Evolutionary conservation across 2,113 vertebrate genomes (phyloP), one percentile per base, ranked within the genome.

Genomic region (Lophochroa leadbeateri): DNA sequence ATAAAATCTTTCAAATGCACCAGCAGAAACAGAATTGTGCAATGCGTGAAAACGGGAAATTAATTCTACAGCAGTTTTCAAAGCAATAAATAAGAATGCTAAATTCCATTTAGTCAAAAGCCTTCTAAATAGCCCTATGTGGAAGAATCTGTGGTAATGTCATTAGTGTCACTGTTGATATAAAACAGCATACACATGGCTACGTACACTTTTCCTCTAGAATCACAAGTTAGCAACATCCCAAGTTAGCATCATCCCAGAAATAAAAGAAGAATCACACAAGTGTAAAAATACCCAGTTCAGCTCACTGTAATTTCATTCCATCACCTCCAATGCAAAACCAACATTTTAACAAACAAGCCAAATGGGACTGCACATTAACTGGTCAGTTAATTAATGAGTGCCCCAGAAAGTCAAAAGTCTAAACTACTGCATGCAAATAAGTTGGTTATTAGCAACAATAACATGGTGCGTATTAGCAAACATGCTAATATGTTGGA

Each of bases 131-230:
- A 81, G 69, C 44, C 49, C 67, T 67, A 82, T 17, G 63, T 58
- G 33, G 68, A 94, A 82, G 68, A 87, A 94, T 86, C 43, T 72
- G 24, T 27, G 17, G 17, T 89, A 93, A 91, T 63, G 55, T 79
- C 92, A 43, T 85, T 86, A 94, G 86, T 81, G 92, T 72, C 92
- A 84, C 50, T 92, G 46, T 69, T 90, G 94, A 92, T 82, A 85
- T n/a, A 82, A 88, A 91, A 13, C 75, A 83, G 44, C 47, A 65
- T 83, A 82, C 37, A 53, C 49, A 74, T 10, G 15, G 70, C 80
- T 79, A 74, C 55, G 70, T n/a, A 77, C 7, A 20, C n/a, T 81
- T 9, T 39, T 88, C 46, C 44, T 57, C 50, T 67, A 58, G 53
- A 89, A 89, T 67, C 46, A 80, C n/a, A 90, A 86, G 11, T 53